Base-by-base conservation (phyloP, 2,888 invertebrate species). In the Leuctra nigra region DNA sequence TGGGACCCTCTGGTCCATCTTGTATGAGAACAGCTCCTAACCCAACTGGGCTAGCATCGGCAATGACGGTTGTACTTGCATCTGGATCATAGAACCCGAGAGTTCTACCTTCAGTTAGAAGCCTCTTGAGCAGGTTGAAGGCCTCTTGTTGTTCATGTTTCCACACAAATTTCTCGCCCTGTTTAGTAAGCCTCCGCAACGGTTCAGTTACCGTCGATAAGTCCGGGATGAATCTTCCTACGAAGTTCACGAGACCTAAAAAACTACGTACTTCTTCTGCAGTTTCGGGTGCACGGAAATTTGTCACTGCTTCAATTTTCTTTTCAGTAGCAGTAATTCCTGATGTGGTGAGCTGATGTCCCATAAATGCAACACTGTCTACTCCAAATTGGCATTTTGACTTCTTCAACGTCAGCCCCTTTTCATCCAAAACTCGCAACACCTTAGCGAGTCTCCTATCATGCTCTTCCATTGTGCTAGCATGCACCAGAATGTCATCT, bases 31-130 rank as follows among this genome's bases (percentile, higher is more conserved):
- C 66, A 1, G 63, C 66, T 4, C 69, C 68, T 7, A 69, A 35
- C 1, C 63, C 68, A 2, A 68, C 67, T 4, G 68, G 67, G 25
- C 67, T 68, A 13, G 68, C 70, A 57, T 71, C 69, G 2, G 68
- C 67, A 24, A 68, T 61, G 1, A n/a, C n/a, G n/a, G n/a, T n/a
- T n/a, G n/a, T n/a, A n/a, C n/a, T n/a, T n/a, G n/a, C n/a, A n/a
- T n/a, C 57, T 24, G 59, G 62, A 53, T 69, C 62, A 47, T 65
- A 71, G 54, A 66, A 66, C 24, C 64, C 66, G 11, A 70, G 61
- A 6, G 63, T 62, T 20, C 50, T 41, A 9, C 44, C 4, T 18
- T 36, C 46, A 18, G 46, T 38, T 13, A 63, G 18, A 9, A 16
- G 29, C 47, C 18, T 7, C 57, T 67, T 68, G 4, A 67, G 53